A percentile compares a stretch with the other conserved stretches of the same genome.
These are phyloP conservation scores for Lordiphosa clarofinis DNA, from an alignment of 1,140 invertebrate genomes.

Conservation along the genomic window DNA sequence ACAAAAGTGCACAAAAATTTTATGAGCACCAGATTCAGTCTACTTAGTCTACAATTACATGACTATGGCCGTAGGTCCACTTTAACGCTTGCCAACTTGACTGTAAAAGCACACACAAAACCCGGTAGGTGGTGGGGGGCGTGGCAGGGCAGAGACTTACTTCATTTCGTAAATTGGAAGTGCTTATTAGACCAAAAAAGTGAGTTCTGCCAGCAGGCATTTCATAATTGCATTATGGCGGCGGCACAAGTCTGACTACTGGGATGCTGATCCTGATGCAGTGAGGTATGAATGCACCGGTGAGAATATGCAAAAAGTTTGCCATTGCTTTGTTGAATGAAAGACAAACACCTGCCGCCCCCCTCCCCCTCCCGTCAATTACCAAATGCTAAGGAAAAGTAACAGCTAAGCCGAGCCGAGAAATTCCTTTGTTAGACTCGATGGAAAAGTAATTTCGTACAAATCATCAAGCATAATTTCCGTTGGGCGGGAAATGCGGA, in stretches of 20 bases:
- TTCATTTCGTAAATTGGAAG: slow-evolving; percentile 61
- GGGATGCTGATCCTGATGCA: slow-evolving; percentile 18
- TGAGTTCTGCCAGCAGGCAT: slow-evolving; percentile 42
- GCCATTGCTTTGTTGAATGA: slow-evolving; percentile 11
- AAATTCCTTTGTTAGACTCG: slow-evolving; percentile 36
- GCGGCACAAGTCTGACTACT: slow-evolving; percentile 29
- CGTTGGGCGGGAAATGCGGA: slow-evolving; percentile 38
- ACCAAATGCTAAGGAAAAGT: slow-evolving; percentile 58
- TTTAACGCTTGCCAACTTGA: slow-evolving; percentile 7
- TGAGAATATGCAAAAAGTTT: slow-evolving; percentile 45
- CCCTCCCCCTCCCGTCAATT: slow-evolving; percentile 41
- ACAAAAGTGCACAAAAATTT: slow-evolving; percentile 33
- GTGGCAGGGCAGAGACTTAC: slow-evolving; percentile 22
- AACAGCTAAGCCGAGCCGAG: slow-evolving; percentile 29
- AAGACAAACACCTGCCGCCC: slow-evolving; percentile 12
- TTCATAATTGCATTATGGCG: slow-evolving; percentile 65
- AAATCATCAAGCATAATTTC: slow-evolving; percentile 74
- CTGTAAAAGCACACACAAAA: not conserved
- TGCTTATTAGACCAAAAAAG: slow-evolving; percentile 56
- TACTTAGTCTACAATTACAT: slow-evolving; percentile 9
- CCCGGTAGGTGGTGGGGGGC: not conserved
- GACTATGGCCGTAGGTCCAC: slow-evolving; percentile 47
- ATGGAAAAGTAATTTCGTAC: slow-evolving; percentile 46
- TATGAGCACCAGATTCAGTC: slow-evolving; percentile 51
- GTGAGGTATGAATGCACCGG: slow-evolving; percentile 68